Evolutionary conservation across 2,888 invertebrate genomes (phyloP).

Genomic region (Netelia melanura): DNA sequence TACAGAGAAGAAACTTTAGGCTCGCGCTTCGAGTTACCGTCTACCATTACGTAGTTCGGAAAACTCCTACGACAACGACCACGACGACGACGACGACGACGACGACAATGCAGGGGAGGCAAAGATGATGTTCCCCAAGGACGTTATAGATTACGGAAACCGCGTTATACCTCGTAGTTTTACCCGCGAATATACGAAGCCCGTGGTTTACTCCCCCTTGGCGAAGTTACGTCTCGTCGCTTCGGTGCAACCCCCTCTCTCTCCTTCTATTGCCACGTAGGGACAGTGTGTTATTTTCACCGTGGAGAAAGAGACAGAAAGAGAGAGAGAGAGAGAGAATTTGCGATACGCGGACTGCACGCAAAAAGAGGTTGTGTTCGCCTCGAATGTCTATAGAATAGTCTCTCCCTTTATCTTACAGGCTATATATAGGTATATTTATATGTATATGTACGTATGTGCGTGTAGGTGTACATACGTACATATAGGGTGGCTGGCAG

Average conservation of each 20-base stretch:
- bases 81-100: neutral
- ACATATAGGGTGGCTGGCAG: constrained; percentile 41
- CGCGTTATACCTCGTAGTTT: constrained; percentile 48
- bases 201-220: constrained; percentile 36
- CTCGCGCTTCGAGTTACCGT: constrained; percentile 41
- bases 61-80: constrained; percentile 34
- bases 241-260: neutral
- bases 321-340: neutral
- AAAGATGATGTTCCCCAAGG: constrained; percentile 44
- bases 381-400: constrained; percentile 50
- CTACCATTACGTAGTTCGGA: constrained; percentile 36
- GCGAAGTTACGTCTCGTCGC: constrained; percentile 34
- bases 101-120: constrained; percentile 5
- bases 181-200: constrained; percentile 22
- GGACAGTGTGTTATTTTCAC: constrained; percentile 59
- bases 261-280: constrained; percentile 3
- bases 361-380: constrained; percentile 48
- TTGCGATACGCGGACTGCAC: constrained; percentile 49
- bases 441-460: neutral
- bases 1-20: constrained; percentile 43
- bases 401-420: constrained; percentile 41
- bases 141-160: constrained; percentile 55
- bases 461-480: neutral
- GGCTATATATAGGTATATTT: neutral
- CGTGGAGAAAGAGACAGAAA: neutral